phyloP scores from a whole-genome alignment of 2,797 vertebrate species.

The Caiman crocodilus region DNA sequence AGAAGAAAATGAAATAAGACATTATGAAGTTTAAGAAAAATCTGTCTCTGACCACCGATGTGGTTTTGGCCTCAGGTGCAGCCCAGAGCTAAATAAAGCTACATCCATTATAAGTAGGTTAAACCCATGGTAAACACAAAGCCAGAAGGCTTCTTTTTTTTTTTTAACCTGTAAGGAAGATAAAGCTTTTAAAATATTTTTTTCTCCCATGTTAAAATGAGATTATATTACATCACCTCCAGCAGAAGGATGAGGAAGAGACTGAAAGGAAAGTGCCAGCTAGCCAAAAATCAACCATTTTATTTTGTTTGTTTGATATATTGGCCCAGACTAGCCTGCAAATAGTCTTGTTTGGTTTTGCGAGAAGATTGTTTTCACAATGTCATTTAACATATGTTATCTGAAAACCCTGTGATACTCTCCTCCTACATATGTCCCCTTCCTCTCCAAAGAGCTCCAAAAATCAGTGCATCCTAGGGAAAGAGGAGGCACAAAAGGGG shows the following conservation, averaged over 20 bases:
- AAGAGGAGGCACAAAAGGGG: background rate
- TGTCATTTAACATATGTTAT: background rate
- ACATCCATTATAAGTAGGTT: background rate
- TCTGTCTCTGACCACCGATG: background rate
- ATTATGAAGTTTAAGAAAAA: background rate
- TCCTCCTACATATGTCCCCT: background rate
- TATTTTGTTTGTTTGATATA: background rate
- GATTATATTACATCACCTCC: background rate
- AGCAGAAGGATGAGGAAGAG: background rate
- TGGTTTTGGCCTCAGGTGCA: background rate
- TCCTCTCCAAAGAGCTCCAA: background rate
- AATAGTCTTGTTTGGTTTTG: background rate
- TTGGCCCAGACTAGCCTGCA: background rate
- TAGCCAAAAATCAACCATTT: background rate
- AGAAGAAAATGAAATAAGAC: background rate
- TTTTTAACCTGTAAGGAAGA: background rate
- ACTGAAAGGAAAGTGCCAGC: background rate
- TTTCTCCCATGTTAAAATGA: background rate
- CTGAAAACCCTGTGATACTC: background rate
- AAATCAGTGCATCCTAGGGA: background rate
- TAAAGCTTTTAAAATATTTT: background rate
- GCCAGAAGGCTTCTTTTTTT: background rate
- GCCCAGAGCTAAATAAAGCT: background rate
- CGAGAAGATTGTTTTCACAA: rapidly evolving
- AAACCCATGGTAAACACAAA: background rate